Percentiles rank a stretch among this genome's conserved stretches.
Evolutionary conservation across 1,140 invertebrate genomes (phyloP).

Genomic region (Calephelis virginiensis): DNA sequence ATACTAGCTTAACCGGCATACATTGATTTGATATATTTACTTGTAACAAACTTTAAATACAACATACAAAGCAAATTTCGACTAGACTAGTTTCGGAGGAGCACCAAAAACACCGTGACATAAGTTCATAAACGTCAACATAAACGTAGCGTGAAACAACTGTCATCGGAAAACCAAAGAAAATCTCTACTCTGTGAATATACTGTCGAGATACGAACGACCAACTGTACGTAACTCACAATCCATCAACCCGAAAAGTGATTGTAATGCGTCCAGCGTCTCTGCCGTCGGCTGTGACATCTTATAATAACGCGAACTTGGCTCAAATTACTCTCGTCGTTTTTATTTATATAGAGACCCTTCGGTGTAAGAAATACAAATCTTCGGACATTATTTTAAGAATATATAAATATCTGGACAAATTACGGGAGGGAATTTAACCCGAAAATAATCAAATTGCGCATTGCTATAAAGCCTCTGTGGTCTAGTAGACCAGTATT

Average conservation of each 20-base stretch:
- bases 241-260: slow-evolving; percentile 28
- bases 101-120: no score
- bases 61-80: no score
- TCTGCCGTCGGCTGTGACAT: slow-evolving; percentile 32
- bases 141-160: no score
- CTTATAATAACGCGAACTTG: slow-evolving; percentile 39
- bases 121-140: no score
- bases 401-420: not conserved
- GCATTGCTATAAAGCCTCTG: no score
- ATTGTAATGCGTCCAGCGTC: slow-evolving; percentile 34
- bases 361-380: slow-evolving; percentile 11
- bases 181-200: not conserved
- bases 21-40: no score
- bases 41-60: no score
- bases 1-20: no score
- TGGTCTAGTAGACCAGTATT: no score
- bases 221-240: slow-evolving; percentile 10
- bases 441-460: no score
- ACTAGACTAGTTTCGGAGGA: no score
- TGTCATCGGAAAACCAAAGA: not conserved
- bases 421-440: no score
- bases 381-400: not conserved
- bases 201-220: not conserved
- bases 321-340: slow-evolving; percentile 31
- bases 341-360: slow-evolving; percentile 33